Conservation (phyloP, 2,888 invertebrate species). For the Amphipyra tragopoginis region DNA sequence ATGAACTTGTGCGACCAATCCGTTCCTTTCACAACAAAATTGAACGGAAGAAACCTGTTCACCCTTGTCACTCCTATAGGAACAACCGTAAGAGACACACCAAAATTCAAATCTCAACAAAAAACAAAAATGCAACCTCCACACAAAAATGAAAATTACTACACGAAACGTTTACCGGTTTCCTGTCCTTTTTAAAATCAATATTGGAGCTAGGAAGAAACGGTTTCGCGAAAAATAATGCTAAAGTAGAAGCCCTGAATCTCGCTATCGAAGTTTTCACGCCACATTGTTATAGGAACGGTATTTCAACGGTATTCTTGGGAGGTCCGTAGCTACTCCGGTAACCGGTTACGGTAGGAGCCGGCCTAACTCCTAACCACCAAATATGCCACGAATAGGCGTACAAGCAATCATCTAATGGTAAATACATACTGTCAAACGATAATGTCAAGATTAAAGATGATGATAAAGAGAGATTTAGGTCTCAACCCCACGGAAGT, state of each 20-base stretch:
- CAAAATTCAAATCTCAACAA: background rate
- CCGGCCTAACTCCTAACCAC: constrained; percentile 32
- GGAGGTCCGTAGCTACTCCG: constrained; percentile 48
- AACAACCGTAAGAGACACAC: background rate
- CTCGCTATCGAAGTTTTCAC: constrained; percentile 20
- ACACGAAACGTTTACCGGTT: background rate
- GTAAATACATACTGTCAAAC: constrained; percentile 6
- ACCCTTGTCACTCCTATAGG: constrained; percentile 8
- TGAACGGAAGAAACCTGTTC: background rate
- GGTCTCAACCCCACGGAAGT: constrained; percentile 28
- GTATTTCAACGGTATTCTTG: background rate
- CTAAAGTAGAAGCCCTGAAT: constrained; percentile 14
- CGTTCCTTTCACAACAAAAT: background rate
- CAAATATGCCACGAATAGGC: background rate
- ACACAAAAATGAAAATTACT: background rate
- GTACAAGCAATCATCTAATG: constrained; percentile 11
- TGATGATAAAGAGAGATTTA: constrained; percentile 14
- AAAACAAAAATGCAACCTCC: background rate
- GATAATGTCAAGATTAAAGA: constrained; percentile 1
- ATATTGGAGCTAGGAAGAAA: background rate
- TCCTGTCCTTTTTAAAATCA: background rate
- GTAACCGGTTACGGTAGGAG: constrained; percentile 27
- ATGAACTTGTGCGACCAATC: constrained; percentile 1
- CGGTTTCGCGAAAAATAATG: background rate
- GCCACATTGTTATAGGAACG: accelerated